Conservation (phyloP, 2,888 invertebrate species). For the Lepidonotus clava region DNA sequence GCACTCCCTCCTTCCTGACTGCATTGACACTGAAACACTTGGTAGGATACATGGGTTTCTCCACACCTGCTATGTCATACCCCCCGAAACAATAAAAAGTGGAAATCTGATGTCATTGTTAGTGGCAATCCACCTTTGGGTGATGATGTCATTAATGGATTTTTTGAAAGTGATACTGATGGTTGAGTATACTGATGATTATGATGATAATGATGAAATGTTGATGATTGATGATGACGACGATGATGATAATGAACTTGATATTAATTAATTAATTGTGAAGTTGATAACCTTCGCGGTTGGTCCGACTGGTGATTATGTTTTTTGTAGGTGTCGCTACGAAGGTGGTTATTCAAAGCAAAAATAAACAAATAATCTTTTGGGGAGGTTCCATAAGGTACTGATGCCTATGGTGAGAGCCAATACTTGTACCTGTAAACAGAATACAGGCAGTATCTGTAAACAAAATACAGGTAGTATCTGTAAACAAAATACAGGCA, state of each 20-base stretch:
- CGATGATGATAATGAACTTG: background rate
- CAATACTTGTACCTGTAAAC: background rate
- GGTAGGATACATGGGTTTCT: background rate
- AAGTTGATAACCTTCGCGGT: background rate
- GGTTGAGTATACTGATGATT: background rate
- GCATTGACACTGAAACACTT: background rate
- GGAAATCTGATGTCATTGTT: too few relatives aligned
- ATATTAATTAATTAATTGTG: conserved; percentile 24
- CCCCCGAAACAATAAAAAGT: too few relatives aligned
- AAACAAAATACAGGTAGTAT: too few relatives aligned
- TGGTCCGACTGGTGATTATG: conserved; percentile 12
- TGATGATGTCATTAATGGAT: background rate
- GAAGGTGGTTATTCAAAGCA: background rate
- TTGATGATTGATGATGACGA: background rate
- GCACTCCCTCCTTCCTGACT: background rate
- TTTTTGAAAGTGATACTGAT: background rate
- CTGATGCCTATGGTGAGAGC: background rate
- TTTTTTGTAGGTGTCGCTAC: conserved; percentile 14
- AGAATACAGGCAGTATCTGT: too few relatives aligned
- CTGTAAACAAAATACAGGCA: too few relatives aligned
- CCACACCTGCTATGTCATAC: conserved; percentile 7
- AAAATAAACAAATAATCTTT: too few relatives aligned
- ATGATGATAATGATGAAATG: background rate
- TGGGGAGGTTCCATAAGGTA: background rate
- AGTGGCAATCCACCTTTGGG: too few relatives aligned